phyloP scores from a whole-genome alignment of 2,888 invertebrate species.

The Margaritifera margaritifera region DNA sequence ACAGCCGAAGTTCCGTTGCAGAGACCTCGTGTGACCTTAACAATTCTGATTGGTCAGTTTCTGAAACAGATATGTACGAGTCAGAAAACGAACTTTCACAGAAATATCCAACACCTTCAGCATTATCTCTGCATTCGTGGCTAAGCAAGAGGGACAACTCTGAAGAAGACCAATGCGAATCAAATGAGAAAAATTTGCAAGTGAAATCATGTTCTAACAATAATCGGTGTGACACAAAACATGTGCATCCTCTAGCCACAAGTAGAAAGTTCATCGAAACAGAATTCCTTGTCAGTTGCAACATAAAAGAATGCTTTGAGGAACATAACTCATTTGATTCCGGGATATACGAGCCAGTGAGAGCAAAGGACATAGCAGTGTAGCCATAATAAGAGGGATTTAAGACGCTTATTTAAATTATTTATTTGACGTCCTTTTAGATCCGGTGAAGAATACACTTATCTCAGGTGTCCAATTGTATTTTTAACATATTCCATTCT shows the following conservation, averaged over 20 bases:
- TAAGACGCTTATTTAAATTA: too few relatives aligned
- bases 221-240: too few relatives aligned
- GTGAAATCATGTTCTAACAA: too few relatives aligned
- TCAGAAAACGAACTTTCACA: conserved; percentile 35
- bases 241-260: too few relatives aligned
- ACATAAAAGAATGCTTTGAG: conserved; percentile 22
- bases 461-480: too few relatives aligned
- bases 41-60: conserved; percentile 49
- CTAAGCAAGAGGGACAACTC: conserved; percentile 10
- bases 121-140: conserved; percentile 9
- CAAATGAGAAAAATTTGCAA: too few relatives aligned
- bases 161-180: conserved; percentile 6
- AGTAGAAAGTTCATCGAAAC: too few relatives aligned
- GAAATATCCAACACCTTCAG: conserved; percentile 32
- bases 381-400: background rate
- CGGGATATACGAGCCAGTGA: conserved; percentile 45
- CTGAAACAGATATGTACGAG: conserved; percentile 57
- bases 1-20: conserved; percentile 38
- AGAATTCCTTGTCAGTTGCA: conserved; percentile 2
- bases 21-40: conserved; percentile 44
- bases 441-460: too few relatives aligned
- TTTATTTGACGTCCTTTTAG: too few relatives aligned
- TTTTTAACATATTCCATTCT: too few relatives aligned
- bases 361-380: conserved; percentile 21
- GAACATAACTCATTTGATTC: conserved; percentile 56